These are phyloP conservation scores for Dendroctonus ponderosae DNA, from an alignment of 1,140 invertebrate genomes.

Conservation along the genomic window DNA sequence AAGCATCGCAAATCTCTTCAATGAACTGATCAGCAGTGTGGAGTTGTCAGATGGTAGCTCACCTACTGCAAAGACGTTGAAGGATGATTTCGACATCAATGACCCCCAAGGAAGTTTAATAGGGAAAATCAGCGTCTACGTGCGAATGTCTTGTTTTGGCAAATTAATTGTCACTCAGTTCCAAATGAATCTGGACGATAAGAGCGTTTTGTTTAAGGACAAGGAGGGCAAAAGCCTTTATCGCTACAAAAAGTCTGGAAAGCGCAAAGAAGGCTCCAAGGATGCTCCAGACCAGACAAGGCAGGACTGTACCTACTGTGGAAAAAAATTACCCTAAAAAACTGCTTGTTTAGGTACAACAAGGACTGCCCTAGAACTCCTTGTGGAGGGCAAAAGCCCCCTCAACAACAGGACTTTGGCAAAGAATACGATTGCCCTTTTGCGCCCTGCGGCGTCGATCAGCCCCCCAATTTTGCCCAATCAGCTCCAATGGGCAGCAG, in stretches of 20 bases:
- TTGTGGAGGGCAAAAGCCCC: slow-evolving; percentile 6
- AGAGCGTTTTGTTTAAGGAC: slow-evolving; percentile 49
- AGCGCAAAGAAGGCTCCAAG: slow-evolving; percentile 23
- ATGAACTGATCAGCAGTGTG: slow-evolving; percentile 42
- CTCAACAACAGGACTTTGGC: not conserved
- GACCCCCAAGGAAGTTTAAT: slow-evolving; percentile 52
- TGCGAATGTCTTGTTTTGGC: slow-evolving; percentile 64
- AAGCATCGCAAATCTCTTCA: slow-evolving; percentile 45
- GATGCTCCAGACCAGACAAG: not conserved
- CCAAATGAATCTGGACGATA: slow-evolving; percentile 53
- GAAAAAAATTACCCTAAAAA: not conserved
- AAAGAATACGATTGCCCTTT: slow-evolving; percentile 18
- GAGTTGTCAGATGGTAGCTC: slow-evolving; percentile 29
- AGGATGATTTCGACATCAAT: slow-evolving; percentile 58
- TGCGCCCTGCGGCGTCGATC: slow-evolving; percentile 14
- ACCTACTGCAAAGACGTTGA: slow-evolving; percentile 53
- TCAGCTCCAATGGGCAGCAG: not conserved
- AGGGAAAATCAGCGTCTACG: slow-evolving; percentile 57
- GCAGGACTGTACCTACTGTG: not conserved
- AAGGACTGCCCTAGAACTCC: slow-evolving; percentile 23
- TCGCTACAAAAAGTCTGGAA: slow-evolving; percentile 44
- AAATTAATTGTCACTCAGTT: slow-evolving; percentile 66
- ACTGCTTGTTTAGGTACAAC: slow-evolving; percentile 18
- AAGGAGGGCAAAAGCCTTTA: slow-evolving; percentile 49
- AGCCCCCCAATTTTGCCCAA: slow-evolving; percentile 1